Conservation (phyloP, 1,140 invertebrate genomes). For the Drosophila elegans region DNA sequence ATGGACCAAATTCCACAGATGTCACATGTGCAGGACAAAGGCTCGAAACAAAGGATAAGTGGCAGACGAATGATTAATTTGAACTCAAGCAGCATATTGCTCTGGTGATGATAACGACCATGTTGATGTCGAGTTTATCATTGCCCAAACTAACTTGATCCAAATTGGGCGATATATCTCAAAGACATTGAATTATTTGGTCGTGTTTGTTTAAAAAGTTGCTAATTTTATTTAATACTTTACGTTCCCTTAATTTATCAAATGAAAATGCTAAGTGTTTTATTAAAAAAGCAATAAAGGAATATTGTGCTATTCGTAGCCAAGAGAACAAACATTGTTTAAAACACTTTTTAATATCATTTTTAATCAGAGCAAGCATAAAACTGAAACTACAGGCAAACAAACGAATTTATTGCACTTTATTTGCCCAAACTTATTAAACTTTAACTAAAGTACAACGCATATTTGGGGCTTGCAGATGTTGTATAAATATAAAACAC, state of each 20-base stretch:
- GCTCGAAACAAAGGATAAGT: slow-evolving; percentile 36
- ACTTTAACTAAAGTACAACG: background rate
- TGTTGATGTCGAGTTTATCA: slow-evolving; percentile 9
- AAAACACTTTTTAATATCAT: too few species aligned
- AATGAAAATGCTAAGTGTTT: too few species aligned
- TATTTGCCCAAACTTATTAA: background rate
- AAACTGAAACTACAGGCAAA: too few species aligned
- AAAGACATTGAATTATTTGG: slow-evolving; percentile 17
- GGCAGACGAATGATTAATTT: slow-evolving; percentile 55
- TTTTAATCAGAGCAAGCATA: too few species aligned
- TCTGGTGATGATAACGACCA: slow-evolving; percentile 9
- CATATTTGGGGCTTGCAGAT: slow-evolving; percentile 1
- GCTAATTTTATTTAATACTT: too few species aligned
- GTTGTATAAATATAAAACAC: background rate
- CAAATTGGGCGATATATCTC: slow-evolving; percentile 27
- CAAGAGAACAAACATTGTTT: too few species aligned
- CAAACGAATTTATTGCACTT: background rate
- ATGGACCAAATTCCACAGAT: slow-evolving; percentile 36
- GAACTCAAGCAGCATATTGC: slow-evolving; percentile 19
- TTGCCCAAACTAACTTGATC: background rate
- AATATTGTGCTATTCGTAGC: too few species aligned
- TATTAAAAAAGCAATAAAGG: too few species aligned
- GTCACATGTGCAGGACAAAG: slow-evolving; percentile 48
- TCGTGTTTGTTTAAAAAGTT: too few species aligned
- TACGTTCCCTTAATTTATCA: too few species aligned